Base-by-base conservation (phyloP, 2,888 invertebrate genomes). In the Halictus quadricinctus region DNA sequence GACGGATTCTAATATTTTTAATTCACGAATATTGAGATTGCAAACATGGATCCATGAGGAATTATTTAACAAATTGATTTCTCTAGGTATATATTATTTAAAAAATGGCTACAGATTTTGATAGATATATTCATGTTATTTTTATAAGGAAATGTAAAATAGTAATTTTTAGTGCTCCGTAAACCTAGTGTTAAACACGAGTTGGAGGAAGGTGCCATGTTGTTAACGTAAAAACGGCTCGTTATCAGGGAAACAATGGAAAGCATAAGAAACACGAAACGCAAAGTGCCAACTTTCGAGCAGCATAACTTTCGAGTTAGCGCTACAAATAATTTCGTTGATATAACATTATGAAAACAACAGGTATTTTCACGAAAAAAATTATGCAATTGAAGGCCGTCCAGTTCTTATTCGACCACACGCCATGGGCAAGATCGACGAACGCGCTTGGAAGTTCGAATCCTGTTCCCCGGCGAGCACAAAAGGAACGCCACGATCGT, bases 401-500 rank as follows among this genome's bases (percentile, higher is more conserved):
- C 74, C 29, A 10, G n/a, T 66, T 43, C 13, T 7, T n/a, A 41
- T 29, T 41, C n/a, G 29, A 3, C 18, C n/a, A 10, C n/a, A 73
- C 7, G 43, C 15, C 48, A 41, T 54, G 41, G 21, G 60, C 41
- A 66, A 64, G 74, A 74, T 78, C 74, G 48, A 36, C 18, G 41
- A 18, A 15, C 85, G 80, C 75, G 77, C 76, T 43, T 43, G 69
- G 80, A 70, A 79, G 80, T 78, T 76, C 70, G 88, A 88, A 91
- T 90, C 89, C 89, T 88, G 87, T 88, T 89, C 84, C 77, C 77
- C 79, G 21, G 73, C 25, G 66, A 77, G 72, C 54, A 81, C 85
- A 81, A 75, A 81, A 87, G 80, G 78, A 81, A 84, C 87, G 84
- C 82, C 81, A 85, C 87, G 83, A 84, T 89, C 88, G 87, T 87